Evolutionary conservation across 2,888 invertebrate genomes (phyloP).

Genomic region (Nowickia ferox): DNA sequence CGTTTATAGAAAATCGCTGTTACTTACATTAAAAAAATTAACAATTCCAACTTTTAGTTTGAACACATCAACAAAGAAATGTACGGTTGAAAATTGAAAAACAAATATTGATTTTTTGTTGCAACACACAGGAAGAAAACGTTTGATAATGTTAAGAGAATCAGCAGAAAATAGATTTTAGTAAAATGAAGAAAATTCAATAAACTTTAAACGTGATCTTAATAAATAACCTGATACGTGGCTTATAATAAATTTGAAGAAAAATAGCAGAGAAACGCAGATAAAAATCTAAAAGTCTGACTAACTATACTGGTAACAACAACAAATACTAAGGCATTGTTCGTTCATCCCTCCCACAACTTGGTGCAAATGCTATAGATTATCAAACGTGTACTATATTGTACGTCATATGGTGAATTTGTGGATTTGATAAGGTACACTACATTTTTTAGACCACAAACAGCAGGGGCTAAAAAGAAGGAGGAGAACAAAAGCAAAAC

Average conservation of each 20-base stretch:
- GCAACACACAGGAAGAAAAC: conserved; percentile 28
- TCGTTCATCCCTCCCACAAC: conserved; percentile 48
- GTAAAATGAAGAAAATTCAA: conserved; percentile 3
- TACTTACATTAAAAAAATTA: conserved; percentile 11
- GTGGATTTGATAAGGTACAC: conserved; percentile 11
- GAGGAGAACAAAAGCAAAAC: conserved; percentile 28
- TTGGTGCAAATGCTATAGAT: neutral
- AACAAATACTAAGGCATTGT: conserved; percentile 20
- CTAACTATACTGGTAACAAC: conserved; percentile 44
- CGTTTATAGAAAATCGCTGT: conserved; percentile 1
- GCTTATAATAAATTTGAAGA: conserved; percentile 11
- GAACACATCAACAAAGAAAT: conserved; percentile 14
- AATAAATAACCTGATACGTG: conserved; percentile 33
- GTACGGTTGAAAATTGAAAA: neutral
- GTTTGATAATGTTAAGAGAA: neutral
- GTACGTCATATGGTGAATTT: conserved; percentile 48
- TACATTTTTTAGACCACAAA: neutral
- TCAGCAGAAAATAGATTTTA: neutral
- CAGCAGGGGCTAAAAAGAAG: neutral
- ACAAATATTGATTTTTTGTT: conserved; percentile 64
- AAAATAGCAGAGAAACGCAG: conserved; percentile 23
- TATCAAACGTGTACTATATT: neutral
- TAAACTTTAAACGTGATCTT: neutral
- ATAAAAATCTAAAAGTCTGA: conserved; percentile 56
- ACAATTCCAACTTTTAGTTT: conserved; percentile 1